Evolutionary conservation across 2,797 vertebrate genomes (phyloP), one percentile per base, ranked within the genome.

Genomic region (Mus minutoides): DNA sequence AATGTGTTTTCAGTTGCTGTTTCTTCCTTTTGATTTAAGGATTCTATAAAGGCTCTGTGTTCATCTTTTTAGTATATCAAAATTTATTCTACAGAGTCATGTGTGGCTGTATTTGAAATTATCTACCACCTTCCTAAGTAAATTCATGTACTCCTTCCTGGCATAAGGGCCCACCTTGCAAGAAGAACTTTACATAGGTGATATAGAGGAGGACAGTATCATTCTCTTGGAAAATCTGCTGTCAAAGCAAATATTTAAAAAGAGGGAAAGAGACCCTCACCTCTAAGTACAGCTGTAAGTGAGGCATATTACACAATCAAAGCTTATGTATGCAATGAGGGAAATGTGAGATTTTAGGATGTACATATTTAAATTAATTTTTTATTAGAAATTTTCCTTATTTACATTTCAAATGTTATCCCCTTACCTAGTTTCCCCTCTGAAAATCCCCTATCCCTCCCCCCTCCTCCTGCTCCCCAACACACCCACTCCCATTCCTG

Each of bases 181-280:
- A 94, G 93, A 92, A 96, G 92, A 97, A 96, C 86, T 97, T 97
- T 97, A 92, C 90, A 94, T 90, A 97, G 97, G 93, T 97, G 94
- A 88, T 49, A 85, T n/a, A 85, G 37, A 94, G 97, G 93, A 89
- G 67, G 92, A 43, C 29, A 37, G 22, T 88, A 94, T 88, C 37
- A 90, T 92, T 97, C 82, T 94, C 69, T 92, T 37, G 75, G 84
- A 94, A 97, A 95, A 92, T 94, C 88, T 96, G 83, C 93, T 94
- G 64, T 94, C 79, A 95, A 85, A 93, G 79, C 54, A 96, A 95
- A 97, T 97, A 97, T 94, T 97, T 93, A 94, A 64, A 92, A 52
- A 88, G 40, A 16, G 37, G 40, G 37, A 75, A 73, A 91, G 67
- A 78, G 24, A 4, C 13, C 22, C 54, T 92, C 3, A 11, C 26